Evolutionary conservation across 2,113 vertebrate genomes (phyloP), one percentile per base, ranked within the genome.

Genomic region (Recurvirostra avosetta): DNA sequence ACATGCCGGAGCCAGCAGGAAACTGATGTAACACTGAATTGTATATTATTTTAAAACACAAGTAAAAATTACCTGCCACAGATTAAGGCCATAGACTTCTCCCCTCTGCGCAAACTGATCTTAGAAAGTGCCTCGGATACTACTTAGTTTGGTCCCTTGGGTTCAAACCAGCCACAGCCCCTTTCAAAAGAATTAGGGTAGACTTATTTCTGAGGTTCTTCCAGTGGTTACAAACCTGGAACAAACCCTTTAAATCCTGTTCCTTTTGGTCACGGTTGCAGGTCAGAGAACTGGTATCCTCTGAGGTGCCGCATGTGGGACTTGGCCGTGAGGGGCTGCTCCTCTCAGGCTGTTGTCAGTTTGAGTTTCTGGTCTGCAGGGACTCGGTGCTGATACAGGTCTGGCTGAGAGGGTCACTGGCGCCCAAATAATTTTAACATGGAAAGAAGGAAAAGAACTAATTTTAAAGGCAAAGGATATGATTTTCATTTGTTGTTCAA

Each of bases 291-390:
- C 30, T 15, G 34, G 45, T 16, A 3, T 43, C 47, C 75, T 78
- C 66, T 6, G 20, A 52, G 45, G 11, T 61, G 59, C 32, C 10
- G 0, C 7, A 0, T 26, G 50, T 49, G 67, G 41, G 41, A n/a
- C 34, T n/a, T 30, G 71, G 55, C 45, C 2, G 1, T 16, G 38
- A 41, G 52, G 47, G 65, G n/a, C 76, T 34, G 62, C 56, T 68
- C 59, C 26, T 77, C 32, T 41, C 40, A 47, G 22, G 41, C 65
- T 49, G 0, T 5, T 40, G 45, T 30, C 63, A 41, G 27, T 45
- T 53, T 40, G 59, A 58, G 70, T 30, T 77, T 32, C 34, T 27
- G 30, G 8, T 29, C 63, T 76, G 32, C 32, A 15, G 43, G 34
- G 16, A 14, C 38, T 68, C 16, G 3, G 27, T 63, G 49, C 21